These are phyloP conservation scores for Drosophila athabasca DNA, from an alignment of 1,140 invertebrate species.

Conservation along the genomic window DNA sequence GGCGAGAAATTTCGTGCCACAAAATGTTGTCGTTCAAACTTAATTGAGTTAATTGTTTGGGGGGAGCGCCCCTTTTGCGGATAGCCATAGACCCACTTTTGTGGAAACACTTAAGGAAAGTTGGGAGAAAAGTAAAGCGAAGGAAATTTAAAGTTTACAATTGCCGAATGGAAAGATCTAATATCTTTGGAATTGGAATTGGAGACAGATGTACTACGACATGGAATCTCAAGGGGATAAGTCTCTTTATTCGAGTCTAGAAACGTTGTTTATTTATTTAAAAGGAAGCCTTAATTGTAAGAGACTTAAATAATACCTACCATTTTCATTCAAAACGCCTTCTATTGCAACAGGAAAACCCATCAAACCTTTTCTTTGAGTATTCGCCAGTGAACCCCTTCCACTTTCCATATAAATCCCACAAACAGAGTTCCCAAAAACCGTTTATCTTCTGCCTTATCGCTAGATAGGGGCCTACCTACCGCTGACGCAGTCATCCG, in stretches of 20 bases:
- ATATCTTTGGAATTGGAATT: no score
- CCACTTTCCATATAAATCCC: no score
- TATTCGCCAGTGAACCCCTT: no score
- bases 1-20: conserved; percentile 34
- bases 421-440: neutral
- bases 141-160: conserved; percentile 13
- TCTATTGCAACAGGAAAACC: no score
- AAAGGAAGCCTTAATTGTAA: no score
- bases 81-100: neutral
- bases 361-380: no score
- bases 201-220: no score
- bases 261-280: no score
- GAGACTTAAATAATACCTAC: no score
- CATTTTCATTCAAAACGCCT: no score
- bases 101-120: conserved; percentile 26
- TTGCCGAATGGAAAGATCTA: neutral
- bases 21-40: conserved; percentile 27
- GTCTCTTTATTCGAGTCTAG: no score
- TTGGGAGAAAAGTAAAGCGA: neutral
- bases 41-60: conserved; percentile 42
- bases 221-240: no score
- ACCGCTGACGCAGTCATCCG: conserved; percentile 5
- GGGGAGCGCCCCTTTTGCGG: neutral
- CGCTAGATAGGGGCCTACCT: neutral
- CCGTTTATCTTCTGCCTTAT: conserved; percentile 1